phyloP scores from a whole-genome alignment of 2,888 invertebrate species.

The Drosophila nr. medialis region DNA sequence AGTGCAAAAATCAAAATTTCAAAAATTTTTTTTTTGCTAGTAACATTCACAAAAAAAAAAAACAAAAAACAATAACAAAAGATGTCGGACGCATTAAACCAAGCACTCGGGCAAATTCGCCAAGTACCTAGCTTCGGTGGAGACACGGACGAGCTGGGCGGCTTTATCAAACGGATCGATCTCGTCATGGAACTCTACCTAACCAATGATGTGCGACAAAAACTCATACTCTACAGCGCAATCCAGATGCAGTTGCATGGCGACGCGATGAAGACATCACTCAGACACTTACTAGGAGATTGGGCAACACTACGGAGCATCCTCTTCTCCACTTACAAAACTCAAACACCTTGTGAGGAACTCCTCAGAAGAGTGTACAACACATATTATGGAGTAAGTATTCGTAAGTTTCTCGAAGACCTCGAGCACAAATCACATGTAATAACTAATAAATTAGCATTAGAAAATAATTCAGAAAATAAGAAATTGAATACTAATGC shows the following conservation, averaged over 20 bases:
- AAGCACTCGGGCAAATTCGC: no score
- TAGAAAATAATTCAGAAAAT: background rate
- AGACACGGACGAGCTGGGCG: no score
- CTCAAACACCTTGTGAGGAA: background rate
- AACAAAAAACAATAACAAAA: no score
- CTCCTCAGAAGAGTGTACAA: background rate
- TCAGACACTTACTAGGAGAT: no score
- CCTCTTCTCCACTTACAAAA: background rate
- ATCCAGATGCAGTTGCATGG: background rate
- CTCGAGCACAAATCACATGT: background rate
- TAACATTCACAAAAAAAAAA: no score
- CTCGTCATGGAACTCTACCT: background rate
- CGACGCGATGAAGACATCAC: no score
- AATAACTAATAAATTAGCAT: background rate
- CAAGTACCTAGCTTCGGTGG: no score
- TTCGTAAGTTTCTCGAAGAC: background rate
- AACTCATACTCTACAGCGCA: background rate
- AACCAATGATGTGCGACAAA: background rate
- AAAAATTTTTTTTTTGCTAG: no score
- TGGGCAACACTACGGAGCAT: background rate
- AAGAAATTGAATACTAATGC: background rate
- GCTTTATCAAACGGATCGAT: background rate
- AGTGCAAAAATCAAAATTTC: no score
- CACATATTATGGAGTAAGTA: no score
- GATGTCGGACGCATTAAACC: no score